phyloP scores from a whole-genome alignment of 2,113 vertebrate genomes.

The Axis porcinus region DNA sequence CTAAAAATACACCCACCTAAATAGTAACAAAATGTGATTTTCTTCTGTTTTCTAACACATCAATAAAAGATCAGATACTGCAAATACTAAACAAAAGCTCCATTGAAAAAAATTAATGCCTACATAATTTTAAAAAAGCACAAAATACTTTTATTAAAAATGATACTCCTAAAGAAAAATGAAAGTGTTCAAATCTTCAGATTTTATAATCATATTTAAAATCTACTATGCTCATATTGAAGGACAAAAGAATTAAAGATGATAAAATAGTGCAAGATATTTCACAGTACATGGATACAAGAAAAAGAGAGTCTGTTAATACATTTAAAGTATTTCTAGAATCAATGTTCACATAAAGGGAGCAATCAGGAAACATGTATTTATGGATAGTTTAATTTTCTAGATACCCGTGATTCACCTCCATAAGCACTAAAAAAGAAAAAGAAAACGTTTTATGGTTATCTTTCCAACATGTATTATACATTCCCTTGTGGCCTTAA shows the following conservation, averaged over 20 bases:
- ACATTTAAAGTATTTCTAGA: neutral
- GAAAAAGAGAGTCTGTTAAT: neutral
- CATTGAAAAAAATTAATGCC: neutral
- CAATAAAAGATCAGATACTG: slow-evolving; percentile 2
- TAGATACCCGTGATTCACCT: neutral
- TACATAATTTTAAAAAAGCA: neutral
- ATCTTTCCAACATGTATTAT: neutral
- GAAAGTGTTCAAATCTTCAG: neutral
- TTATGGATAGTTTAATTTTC: neutral
- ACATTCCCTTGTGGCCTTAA: neutral
- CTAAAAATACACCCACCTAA: slow-evolving; percentile 29
- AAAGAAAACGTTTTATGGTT: neutral
- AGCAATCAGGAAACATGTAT: neutral
- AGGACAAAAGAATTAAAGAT: neutral
- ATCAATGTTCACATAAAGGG: neutral
- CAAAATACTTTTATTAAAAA: neutral
- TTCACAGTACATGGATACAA: neutral
- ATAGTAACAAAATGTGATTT: neutral
- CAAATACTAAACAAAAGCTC: slow-evolving; percentile 2
- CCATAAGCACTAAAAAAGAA: neutral
- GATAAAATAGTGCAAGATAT: neutral
- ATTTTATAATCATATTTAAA: slow-evolving; percentile 20
- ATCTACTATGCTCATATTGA: neutral
- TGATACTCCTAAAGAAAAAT: neutral
- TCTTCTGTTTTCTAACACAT: neutral